Evolutionary conservation across 2,113 vertebrate species (phyloP).

Genomic region (Onychostruthus taczanowskii): DNA sequence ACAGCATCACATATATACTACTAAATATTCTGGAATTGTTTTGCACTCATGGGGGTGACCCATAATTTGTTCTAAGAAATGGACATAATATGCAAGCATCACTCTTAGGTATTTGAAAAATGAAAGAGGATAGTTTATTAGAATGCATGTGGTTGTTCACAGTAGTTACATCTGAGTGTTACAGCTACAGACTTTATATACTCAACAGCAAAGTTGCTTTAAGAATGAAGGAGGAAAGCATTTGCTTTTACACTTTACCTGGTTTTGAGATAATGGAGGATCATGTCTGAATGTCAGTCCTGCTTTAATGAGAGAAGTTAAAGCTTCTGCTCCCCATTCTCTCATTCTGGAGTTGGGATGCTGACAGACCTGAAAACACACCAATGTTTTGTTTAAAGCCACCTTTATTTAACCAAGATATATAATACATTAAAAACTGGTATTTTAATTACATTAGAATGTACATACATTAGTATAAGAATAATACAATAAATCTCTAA

Average conservation of each 20-base stretch:
- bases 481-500: neutral
- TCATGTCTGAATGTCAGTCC: constrained; percentile 92
- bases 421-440: neutral
- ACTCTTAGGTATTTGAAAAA: neutral
- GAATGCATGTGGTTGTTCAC: neutral
- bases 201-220: neutral
- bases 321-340: constrained; percentile 97
- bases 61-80: neutral
- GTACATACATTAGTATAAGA: neutral
- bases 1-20: neutral
- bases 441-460: neutral
- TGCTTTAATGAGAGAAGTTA: constrained; percentile 96
- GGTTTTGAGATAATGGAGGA: constrained; percentile 90
- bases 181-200: neutral
- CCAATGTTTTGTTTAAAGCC: neutral
- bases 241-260: constrained; percentile 76
- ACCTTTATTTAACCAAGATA: neutral
- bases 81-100: neutral
- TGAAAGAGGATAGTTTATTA: neutral
- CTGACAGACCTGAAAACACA: constrained; percentile 88
- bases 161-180: neutral
- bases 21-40: neutral
- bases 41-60: neutral
- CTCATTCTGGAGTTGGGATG: constrained; percentile 98
- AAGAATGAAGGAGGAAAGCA: neutral